Evolutionary conservation across 2,888 invertebrate species (phyloP).

Genomic region (Endotricha flammealis): DNA sequence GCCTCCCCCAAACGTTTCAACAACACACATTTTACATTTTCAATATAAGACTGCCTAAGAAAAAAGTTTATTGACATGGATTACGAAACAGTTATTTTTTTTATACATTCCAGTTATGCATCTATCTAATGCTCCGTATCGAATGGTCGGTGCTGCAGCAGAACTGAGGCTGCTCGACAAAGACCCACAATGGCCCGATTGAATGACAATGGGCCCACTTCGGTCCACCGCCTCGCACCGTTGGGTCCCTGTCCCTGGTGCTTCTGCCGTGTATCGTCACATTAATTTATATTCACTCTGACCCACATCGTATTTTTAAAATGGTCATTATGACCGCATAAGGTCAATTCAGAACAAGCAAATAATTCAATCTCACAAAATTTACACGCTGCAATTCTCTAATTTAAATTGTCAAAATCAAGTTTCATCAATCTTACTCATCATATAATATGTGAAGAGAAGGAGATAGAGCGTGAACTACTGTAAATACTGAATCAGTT

Average conservation of each 20-base stretch:
- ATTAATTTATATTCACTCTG: conserved; percentile 53
- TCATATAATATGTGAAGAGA: too few relatives aligned
- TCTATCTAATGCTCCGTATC: too few relatives aligned
- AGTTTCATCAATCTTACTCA: too few relatives aligned
- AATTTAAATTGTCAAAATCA: too few relatives aligned
- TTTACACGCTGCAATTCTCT: too few relatives aligned
- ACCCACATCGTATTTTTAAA: conserved; percentile 51
- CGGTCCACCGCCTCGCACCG: conserved; percentile 50
- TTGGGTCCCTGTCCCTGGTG: conserved; percentile 45
- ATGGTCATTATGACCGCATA: conserved; percentile 41
- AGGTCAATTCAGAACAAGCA: conserved; percentile 5
- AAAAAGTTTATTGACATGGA: too few relatives aligned
- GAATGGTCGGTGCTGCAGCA: conserved; percentile 32
- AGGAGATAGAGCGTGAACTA: too few relatives aligned
- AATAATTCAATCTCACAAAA: not conserved
- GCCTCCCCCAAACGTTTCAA: too few relatives aligned
- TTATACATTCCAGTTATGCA: conserved; percentile 32
- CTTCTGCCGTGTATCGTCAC: conserved; percentile 18
- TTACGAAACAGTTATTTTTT: too few relatives aligned
- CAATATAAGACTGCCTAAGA: too few relatives aligned
- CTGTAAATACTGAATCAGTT: too few relatives aligned
- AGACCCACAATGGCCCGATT: conserved; percentile 60
- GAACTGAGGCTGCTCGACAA: conserved; percentile 45
- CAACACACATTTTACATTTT: too few relatives aligned
- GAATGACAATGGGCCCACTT: conserved; percentile 63